Evolutionary conservation across 2,113 vertebrate species (phyloP).

Genomic region (Elaphurus davidianus): DNA sequence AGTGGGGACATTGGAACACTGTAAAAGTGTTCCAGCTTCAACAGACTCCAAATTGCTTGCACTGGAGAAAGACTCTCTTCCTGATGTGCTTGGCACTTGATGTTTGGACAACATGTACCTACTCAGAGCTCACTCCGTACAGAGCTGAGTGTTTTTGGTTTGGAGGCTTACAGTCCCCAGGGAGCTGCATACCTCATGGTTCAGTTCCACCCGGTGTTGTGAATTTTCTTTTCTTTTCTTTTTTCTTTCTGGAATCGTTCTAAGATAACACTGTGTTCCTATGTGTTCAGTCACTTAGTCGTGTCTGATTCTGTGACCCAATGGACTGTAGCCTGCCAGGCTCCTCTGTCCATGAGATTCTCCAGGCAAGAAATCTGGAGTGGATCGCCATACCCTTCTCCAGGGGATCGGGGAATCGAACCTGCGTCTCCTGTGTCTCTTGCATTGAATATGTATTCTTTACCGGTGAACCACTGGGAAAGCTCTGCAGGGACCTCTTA

Average conservation of each 20-base stretch:
- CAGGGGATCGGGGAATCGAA: background rate
- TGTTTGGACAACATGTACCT: background rate
- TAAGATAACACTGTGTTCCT: background rate
- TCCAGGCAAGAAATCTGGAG: background rate
- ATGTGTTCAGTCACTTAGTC: background rate
- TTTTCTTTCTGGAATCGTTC: background rate
- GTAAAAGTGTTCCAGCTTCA: conserved; percentile 18
- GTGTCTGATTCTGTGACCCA: background rate
- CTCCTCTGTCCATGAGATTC: background rate
- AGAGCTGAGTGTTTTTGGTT: background rate
- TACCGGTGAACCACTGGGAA: background rate
- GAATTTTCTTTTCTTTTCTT: background rate
- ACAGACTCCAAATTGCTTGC: background rate
- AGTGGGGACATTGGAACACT: background rate
- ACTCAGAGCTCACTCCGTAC: background rate
- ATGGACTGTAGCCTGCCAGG: background rate
- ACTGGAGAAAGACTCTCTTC: background rate
- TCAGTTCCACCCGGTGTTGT: background rate
- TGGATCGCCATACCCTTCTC: background rate
- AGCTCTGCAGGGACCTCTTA: background rate
- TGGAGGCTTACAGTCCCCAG: background rate
- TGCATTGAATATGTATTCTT: background rate
- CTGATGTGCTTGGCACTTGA: background rate
- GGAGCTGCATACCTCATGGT: background rate
- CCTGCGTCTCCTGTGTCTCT: background rate